Base-by-base conservation (phyloP, 2,888 invertebrate genomes). In the Limnephilus marmoratus region DNA sequence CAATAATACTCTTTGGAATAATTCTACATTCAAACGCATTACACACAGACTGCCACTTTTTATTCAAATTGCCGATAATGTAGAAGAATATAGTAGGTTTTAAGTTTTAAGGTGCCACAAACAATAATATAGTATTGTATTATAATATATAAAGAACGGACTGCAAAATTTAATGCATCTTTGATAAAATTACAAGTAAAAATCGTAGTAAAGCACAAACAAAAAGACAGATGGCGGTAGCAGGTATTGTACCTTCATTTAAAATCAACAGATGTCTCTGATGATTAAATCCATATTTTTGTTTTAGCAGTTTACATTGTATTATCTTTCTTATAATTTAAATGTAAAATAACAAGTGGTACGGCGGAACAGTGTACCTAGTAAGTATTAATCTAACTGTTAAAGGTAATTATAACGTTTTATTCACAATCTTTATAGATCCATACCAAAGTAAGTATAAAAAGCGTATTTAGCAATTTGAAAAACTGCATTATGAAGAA, bases 381-480 rank as follows among this genome's bases (percentile, higher is more conserved):
- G 68, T 24, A 68, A 68, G 68, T 24, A 68, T n/a, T 68, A 68
- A 68, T 68, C 24, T 68, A 68, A 68, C 5, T 9, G 5, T 68
- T 68, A 24, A 9, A 68, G 24, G 7, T 7, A 9, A 2, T 68
- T 68, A 9, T 68, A 68, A 68, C 24, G 68, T 24, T 68, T 86
- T 86, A 29, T 90, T 82, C 81, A 29, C 90, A 49, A 90, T 81
- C 37, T 31, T 82, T 90, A 31, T 83, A 85, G 83, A 90, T 83
- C n/a, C 82, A 85, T 90, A 90, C 83, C 82, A 90, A 90, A 90
- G 82, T 90, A 90, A 34, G 83, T 83, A 83, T 83, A 90, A 91
- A 83, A 91, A 91, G 90, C 90, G 90, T 86, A 80, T 91, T 41
- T 80, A n/a, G 90, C 86, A 91, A 91, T 68, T 53, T 31, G 53